A percentile compares a stretch with the other conserved stretches of the same genome.
Evolutionary conservation across 2,797 vertebrate genomes (phyloP).

Genomic region (Anabacerthia variegaticeps): DNA sequence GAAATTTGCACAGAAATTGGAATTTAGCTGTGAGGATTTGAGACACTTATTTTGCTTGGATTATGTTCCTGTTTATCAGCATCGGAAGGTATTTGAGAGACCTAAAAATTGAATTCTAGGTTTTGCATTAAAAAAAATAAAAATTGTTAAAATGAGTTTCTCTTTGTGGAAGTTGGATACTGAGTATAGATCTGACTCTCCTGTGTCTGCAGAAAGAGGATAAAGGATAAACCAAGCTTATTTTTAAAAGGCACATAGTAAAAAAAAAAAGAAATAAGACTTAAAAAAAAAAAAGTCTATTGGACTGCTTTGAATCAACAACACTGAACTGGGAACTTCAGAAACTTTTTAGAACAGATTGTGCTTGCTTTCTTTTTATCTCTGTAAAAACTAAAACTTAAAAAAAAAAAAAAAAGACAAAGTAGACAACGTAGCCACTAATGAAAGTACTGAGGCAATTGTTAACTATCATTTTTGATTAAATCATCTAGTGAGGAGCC

Average conservation of each 20-base stretch:
- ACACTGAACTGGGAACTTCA: not conserved
- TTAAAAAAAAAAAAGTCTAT: not conserved
- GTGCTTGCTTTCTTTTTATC: not conserved
- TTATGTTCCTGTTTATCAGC: constrained; percentile 65
- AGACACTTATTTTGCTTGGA: constrained; percentile 49
- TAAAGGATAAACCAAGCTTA: constrained; percentile 52
- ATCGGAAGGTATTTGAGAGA: constrained; percentile 4
- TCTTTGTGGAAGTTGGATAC: constrained; percentile 33
- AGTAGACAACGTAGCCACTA: not conserved
- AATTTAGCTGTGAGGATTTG: constrained; percentile 53
- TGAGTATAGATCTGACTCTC: constrained; percentile 40
- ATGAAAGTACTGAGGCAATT: not conserved
- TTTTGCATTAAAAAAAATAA: constrained; percentile 43
- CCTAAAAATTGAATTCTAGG: constrained; percentile 58
- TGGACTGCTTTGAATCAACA: not conserved
- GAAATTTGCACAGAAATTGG: constrained; percentile 72
- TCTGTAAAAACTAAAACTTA: not conserved
- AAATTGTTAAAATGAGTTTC: constrained; percentile 46
- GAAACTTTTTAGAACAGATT: constrained; percentile 18
- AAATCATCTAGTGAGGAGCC: constrained; percentile 3
- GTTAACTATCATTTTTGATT: not conserved
- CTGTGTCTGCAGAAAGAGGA: constrained; percentile 34
- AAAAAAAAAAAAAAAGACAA: not conserved
- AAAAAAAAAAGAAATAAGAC: constrained; percentile 27
- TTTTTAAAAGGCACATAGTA: constrained; percentile 28